Percentiles rank a stretch among this genome's conserved stretches.
These are phyloP conservation scores for Manacus vitellinus DNA, from an alignment of 2,113 vertebrate species.

Conservation along the genomic window DNA sequence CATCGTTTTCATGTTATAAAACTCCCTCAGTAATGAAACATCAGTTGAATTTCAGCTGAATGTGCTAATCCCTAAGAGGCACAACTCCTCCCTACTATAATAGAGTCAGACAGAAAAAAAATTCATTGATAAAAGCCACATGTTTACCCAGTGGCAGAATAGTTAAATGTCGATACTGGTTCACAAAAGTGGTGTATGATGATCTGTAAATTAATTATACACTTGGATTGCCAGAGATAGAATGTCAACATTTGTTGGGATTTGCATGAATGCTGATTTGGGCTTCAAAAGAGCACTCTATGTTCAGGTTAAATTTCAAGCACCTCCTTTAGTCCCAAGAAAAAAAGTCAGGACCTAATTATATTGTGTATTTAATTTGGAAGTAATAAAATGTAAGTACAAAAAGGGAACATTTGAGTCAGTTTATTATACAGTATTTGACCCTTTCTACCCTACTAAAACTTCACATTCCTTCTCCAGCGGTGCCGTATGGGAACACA, in stretches of 20 bases:
- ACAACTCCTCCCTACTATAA: not conserved
- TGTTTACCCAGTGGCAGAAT: not conserved
- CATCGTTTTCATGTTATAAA: not conserved
- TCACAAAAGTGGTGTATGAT: not conserved
- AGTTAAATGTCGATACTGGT: not conserved
- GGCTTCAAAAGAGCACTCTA: not conserved
- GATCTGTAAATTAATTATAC: slow-evolving; percentile 33
- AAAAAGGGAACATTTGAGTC: not conserved
- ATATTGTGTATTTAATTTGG: slow-evolving; percentile 5
- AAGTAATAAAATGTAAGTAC: not conserved
- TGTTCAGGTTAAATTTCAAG: not conserved
- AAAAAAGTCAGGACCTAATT: not conserved
- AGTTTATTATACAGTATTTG: slow-evolving; percentile 33
- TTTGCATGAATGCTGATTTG: slow-evolving; percentile 13
- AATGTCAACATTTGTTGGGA: not conserved
- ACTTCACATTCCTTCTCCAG: slow-evolving; percentile 7
- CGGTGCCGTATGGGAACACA: slow-evolving; percentile 32
- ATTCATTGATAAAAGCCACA: slow-evolving; percentile 15
- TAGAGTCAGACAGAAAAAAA: not conserved
- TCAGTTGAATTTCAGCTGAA: not conserved
- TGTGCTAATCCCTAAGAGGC: not conserved
- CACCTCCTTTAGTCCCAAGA: not conserved
- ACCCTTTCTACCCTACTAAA: slow-evolving; percentile 4
- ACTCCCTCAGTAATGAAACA: not conserved
- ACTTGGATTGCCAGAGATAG: not conserved